Evolutionary conservation across 1,140 invertebrate genomes (phyloP), one percentile per base, ranked within the genome.

Genomic region (Pachyrhynchus sulphureomaculatus): DNA sequence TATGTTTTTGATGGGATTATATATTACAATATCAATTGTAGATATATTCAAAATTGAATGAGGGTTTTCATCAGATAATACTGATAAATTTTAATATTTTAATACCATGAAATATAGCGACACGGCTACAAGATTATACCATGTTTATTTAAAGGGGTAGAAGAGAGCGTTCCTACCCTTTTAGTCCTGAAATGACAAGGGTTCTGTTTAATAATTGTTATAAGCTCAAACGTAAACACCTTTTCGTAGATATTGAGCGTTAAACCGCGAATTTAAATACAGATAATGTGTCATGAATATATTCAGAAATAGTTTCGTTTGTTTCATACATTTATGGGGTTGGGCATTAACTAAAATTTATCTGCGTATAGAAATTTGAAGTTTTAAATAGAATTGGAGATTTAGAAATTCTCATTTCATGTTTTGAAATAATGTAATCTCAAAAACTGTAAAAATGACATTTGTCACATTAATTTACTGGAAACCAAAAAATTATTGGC

Each of bases 201-300:
- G 63, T 53, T 41, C 55, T 54, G 62, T 36, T 47, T 39, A 41
- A 52, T 61, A 65, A 66, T 66, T 62, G 59, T 13, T 33, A 23
- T 66, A 66, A 66, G 49, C 48, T 33, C 52, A 57, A 62, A 54
- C 17, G 54, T 54, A 66, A 66, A 66, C 59, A 62, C 34, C 56
- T 44, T 51, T 37, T 18, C 8, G 26, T 12, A 20, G 42, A 41
- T 56, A 47, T 32, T 29, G 33, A 56, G 24, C 36, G 49, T 41
- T 52, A 36, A 41, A 41, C 36, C 36, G 20, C 39, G 54, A 56
- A 56, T 56, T 56, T 56, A 56, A 56, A 56, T 56, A 56, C 15
- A 17, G 1, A 26, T 23, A 29, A 29, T 48, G 24, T 48, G 45
- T 48, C 45, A 32, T 48, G 23, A 48, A 32, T 48, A 48, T 29